A percentile compares a stretch with the other conserved stretches of the same genome.
These are phyloP conservation scores for Thereuonema tuberculata DNA, from an alignment of 1,140 invertebrate species.

Conservation along the genomic window DNA sequence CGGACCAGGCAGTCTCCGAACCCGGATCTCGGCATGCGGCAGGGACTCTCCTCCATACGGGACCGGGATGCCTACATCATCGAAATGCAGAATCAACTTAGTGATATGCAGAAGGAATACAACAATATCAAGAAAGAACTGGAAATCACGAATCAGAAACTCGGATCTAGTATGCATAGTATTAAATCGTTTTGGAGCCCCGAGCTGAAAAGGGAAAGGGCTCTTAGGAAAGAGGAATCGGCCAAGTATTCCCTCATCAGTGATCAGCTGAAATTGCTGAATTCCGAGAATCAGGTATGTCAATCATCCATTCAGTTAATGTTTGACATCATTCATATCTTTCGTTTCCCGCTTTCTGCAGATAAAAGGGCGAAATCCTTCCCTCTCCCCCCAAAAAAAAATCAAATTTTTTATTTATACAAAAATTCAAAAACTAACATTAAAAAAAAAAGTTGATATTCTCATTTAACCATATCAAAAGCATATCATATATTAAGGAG, in stretches of 20 bases:
- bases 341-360: no score
- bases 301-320: background rate
- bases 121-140: constrained; percentile 92
- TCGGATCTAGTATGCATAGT: constrained; percentile 97
- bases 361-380: no score
- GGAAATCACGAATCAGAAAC: constrained; percentile 92
- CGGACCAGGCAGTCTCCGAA: constrained; percentile 58
- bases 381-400: no score
- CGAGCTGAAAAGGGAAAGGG: constrained; percentile 94
- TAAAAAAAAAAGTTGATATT: no score
- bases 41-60: constrained; percentile 6
- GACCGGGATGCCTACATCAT: constrained; percentile 52
- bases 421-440: no score
- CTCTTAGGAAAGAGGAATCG: constrained; percentile 91
- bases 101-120: constrained; percentile 88
- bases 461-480: no score
- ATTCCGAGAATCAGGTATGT: constrained; percentile 90
- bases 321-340: no score
- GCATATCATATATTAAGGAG: no score
- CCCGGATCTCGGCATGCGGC: constrained; percentile 35
- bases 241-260: constrained; percentile 93
- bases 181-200: constrained; percentile 99
- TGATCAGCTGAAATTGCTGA: constrained; percentile 89
- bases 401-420: no score
- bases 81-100: constrained; percentile 87